Evolutionary conservation across 1,140 invertebrate species (phyloP), one percentile per base, ranked within the genome.

Genomic region (Cyrtorhinus lividipennis): DNA sequence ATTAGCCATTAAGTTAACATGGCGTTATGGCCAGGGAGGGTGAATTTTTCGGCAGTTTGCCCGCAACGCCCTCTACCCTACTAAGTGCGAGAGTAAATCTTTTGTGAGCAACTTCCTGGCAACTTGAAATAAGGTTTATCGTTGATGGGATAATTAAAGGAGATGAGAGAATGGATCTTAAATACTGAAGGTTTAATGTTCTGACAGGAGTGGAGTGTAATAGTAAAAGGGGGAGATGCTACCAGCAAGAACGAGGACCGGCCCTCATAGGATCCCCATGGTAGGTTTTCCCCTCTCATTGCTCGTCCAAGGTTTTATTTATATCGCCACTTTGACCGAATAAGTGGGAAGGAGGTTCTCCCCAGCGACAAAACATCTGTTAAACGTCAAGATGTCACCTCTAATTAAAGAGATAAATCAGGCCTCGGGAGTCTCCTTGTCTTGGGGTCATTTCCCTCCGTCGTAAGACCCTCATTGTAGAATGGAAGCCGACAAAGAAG

Each of bases 391-490:
- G 20, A 22, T 20, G 48, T 53, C 48, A 53, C 48, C 48, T 53
- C 48, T 53, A 53, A 53, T 53, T 53, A 53, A 53, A 53, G 20
- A 12, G 12, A 53, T 53, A 53, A 53, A 53, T 53, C 20, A 53
- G 38, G 8, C 8, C 38, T 44, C 38, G 15, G 30, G 30, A 38
- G 30, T 5, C 5, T 15, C 5, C 30, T 38, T 38, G 30, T 38
- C 5, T 38, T 38, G 5, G 5, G 5, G 30, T 38, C 5, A 38
- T 5, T 5, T 15, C 30, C 15, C 30, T 15, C 5, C 15, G 5
- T 38, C 30, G 5, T 38, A 8, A 15, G 30, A 8, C 30, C 30
- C 15, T 5, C 5, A 8, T 8, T 5, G 30, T 38, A 8, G 5
- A 38, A 38, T 5, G 30, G 30, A 38, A 5, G 30, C n/a, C 5